Evolutionary conservation across 1,140 invertebrate species (phyloP), one percentile per base, ranked within the genome.

Genomic region (Piezodorus guildinii): DNA sequence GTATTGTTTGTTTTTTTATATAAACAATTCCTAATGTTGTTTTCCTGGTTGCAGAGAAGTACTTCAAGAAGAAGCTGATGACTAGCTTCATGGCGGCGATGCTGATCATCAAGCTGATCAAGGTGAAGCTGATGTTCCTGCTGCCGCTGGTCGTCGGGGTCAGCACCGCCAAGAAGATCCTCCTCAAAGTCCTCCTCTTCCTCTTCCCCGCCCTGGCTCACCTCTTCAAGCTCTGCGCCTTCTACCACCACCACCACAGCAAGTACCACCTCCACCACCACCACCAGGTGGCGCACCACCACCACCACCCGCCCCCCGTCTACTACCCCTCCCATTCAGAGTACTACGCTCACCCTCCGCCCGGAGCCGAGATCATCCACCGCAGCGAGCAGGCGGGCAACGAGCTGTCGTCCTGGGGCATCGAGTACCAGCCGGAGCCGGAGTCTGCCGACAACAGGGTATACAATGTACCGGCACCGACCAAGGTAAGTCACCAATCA

Each of bases 251-350:
- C 63, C 78, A 79, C 67, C 83, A 87, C 65, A 76, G 77, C 2
- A 87, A 87, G 69, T 85, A 81, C 68, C 86, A 90, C 70, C 87
- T 89, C 68, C 87, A 90, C 71, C 87, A 90, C 73, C 87, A 90
- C 73, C 70, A 79, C 15, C 69, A 80, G 79, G 71, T 80, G 30
- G 76, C 77, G 0, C 79, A 80, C 69, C 78, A 79, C 60, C 78
- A 80, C 70, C 78, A 80, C 63, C 78, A 79, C 68, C 73, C 78
- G 4, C 77, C 77, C n/a, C 66, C 62, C 43, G 58, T 64, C 51
- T 65, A 66, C 21, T 52, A 59, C 14, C 25, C 66, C 63, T 56
- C 66, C 23, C 43, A 61, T 30, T 19, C 64, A 8, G 64, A 65
- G 27, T 65, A 68, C 63, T 39, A 49, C 21, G 44, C 65, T 58